Conservation (phyloP, 2,888 invertebrate species). For the Trimorus sp. region DNA sequence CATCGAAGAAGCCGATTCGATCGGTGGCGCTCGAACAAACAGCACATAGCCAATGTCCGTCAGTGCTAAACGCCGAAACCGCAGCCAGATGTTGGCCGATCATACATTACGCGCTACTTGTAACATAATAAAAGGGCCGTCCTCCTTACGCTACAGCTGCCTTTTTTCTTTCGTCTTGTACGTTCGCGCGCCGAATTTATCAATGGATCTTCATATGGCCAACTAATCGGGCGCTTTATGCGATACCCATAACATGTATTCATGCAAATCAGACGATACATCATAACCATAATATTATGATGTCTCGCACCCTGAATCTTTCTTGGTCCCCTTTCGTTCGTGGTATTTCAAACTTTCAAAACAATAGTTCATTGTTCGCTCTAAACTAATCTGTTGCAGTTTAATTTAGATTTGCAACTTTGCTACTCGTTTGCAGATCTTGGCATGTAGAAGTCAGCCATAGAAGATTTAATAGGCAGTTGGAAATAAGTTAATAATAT, state of each 20-base stretch:
- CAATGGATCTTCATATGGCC: constrained; percentile 78
- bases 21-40: constrained; percentile 47
- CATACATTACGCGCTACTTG: constrained; percentile 70
- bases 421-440: no score
- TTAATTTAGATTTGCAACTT: no score
- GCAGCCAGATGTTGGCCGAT: constrained; percentile 77
- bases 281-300: constrained; percentile 52
- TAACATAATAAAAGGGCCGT: constrained; percentile 63
- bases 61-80: constrained; percentile 78
- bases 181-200: constrained; percentile 76
- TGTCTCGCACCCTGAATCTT: constrained; percentile 12
- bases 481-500: no score
- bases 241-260: constrained; percentile 62
- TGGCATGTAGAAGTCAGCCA: no score
- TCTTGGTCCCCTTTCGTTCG: no score
- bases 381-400: no score
- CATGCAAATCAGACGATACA: constrained; percentile 54
- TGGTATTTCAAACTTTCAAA: no score
- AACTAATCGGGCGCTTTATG: constrained; percentile 78
- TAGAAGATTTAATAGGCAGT: no score
- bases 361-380: no score
- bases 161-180: constrained; percentile 66
- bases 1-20: constrained; percentile 33
- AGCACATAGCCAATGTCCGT: constrained; percentile 67
- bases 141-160: constrained; percentile 68